Base-by-base conservation (phyloP, 2,113 vertebrate genomes). In the Kryptolebias marmoratus region DNA sequence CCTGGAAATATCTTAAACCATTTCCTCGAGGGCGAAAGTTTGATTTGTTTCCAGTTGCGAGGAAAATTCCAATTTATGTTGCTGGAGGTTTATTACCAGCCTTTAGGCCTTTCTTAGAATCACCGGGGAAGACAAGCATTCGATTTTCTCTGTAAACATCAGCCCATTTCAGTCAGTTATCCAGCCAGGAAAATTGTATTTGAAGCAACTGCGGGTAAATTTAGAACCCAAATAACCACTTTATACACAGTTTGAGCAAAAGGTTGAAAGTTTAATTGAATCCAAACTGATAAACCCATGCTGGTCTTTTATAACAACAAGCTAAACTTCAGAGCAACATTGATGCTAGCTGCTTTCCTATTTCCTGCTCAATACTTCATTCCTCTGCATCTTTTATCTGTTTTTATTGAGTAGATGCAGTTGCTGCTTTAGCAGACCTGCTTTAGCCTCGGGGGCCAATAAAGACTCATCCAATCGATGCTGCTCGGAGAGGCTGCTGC, bases 161-260 rank as follows among this genome's bases (percentile, higher is more conserved):
- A 28, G 28, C 27, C 59, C n/a, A 66, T 67, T 82, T 79, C 55
- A 58, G 75, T 72, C 62, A 50, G 58, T 73, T 71, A 77, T 45
- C 65, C 71, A 72, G 62, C 79, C 63, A 73, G 64, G 68, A 76
- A 86, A 80, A 57, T 75, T n/a, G 73, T 73, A 70, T 71, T 66
- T 15, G 11, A 63, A 68, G 32, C 36, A 62, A 59, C 53, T 64
- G 57, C 52, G 53, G 27, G 53, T 67, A 42, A 77, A 56, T 62
- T 58, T n/a, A 47, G 55, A 73, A 71, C 11, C 59, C n/a, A 45
- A 16, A 18, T 80, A 75, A 78, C 50, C 52, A 48, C 45, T 18
- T 71, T 45, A 56, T 7, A 55, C 31, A 14, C 32, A 68, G 59
- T 22, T n/a, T 54, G n/a, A 68, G 15, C 31, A 18, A 50, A 42